Evolutionary conservation across 2,797 vertebrate genomes (phyloP).

Genomic region (Apodemus agrarius): DNA sequence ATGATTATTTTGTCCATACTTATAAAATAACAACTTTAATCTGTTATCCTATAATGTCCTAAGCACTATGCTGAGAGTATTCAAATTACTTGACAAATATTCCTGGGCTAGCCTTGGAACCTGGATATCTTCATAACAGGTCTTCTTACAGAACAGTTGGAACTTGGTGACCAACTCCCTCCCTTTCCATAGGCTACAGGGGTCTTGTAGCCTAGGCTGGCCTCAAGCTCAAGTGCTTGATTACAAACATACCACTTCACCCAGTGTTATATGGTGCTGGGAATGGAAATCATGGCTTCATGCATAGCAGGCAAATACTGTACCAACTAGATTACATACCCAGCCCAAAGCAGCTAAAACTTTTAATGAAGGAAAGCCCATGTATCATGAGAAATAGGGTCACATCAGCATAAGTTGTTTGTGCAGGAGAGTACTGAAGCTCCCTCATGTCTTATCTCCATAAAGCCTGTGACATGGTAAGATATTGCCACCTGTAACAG

Average conservation of each 20-base stretch:
- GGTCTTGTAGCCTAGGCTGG: not conserved
- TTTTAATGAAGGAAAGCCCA: slow-evolving; percentile 66
- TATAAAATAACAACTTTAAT: slow-evolving; percentile 21
- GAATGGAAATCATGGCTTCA: not conserved
- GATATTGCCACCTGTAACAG: not conserved
- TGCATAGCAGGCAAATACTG: not conserved
- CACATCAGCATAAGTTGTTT: slow-evolving; percentile 47
- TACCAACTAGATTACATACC: not conserved
- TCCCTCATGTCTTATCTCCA: slow-evolving; percentile 43
- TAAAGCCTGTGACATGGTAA: not conserved
- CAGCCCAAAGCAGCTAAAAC: not conserved
- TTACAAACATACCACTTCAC: not conserved
- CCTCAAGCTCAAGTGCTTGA: not conserved
- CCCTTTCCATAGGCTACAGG: not conserved
- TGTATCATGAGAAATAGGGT: slow-evolving; percentile 40
- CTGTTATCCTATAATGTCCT: slow-evolving; percentile 31
- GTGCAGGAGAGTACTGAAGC: not conserved
- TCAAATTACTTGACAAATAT: slow-evolving; percentile 44
- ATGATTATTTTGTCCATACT: slow-evolving; percentile 22
- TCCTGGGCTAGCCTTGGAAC: not conserved
- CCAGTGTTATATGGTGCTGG: not conserved
- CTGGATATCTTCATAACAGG: not conserved
- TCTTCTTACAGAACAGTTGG: slow-evolving; percentile 31
- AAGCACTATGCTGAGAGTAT: not conserved
- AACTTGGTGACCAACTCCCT: not conserved